These are phyloP conservation scores for Pteropus rufus DNA, from an alignment of 2,797 vertebrate genomes.

Conservation along the genomic window DNA sequence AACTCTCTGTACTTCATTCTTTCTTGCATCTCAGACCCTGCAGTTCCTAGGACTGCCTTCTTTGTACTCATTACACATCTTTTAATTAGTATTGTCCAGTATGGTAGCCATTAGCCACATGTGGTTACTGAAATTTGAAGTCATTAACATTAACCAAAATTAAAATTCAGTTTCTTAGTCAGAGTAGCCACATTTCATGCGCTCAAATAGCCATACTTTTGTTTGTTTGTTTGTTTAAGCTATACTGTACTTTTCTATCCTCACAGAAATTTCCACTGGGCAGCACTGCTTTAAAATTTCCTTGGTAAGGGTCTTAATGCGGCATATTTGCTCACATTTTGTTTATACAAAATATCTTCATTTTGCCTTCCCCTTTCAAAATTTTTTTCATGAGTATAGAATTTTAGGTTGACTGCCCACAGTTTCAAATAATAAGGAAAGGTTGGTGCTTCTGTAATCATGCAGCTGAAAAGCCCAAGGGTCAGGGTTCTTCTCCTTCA, in stretches of 20 bases:
- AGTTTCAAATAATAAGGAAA: background rate
- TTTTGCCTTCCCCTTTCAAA: background rate
- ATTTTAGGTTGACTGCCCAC: background rate
- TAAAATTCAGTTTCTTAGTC: background rate
- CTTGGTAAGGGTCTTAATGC: background rate
- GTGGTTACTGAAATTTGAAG: background rate
- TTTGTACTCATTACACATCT: background rate
- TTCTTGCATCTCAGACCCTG: background rate
- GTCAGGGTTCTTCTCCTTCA: no score
- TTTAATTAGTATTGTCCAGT: background rate
- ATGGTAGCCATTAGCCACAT: background rate
- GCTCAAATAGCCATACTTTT: background rate
- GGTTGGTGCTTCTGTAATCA: background rate
- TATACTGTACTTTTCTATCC: background rate
- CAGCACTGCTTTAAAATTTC: background rate
- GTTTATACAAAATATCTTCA: background rate
- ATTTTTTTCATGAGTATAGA: background rate
- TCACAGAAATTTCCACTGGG: background rate
- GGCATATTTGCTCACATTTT: background rate
- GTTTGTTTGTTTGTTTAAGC: no score
- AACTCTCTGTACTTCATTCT: background rate
- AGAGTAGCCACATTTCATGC: background rate
- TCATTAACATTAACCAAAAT: background rate
- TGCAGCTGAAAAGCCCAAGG: background rate
- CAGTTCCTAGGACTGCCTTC: background rate